Evolutionary conservation across 2,888 invertebrate species (phyloP).

Genomic region (Mesodorylaimus sp.): DNA sequence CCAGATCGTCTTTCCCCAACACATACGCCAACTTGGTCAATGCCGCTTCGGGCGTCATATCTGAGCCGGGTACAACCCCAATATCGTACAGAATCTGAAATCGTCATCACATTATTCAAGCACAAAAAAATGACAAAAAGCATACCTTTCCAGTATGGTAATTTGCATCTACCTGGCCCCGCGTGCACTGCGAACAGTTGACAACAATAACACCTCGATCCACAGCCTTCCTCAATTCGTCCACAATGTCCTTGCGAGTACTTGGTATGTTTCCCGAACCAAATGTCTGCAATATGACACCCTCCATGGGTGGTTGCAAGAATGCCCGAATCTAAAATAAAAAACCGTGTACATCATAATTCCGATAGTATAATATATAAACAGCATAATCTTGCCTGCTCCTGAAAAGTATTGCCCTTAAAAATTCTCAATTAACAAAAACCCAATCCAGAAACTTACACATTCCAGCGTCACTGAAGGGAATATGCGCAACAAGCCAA

Average conservation of each 20-base stretch:
- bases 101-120: not conserved
- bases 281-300: constrained; percentile 74
- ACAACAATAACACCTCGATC: constrained; percentile 55
- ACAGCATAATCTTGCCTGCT: too few species aligned
- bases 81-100: constrained; percentile 42
- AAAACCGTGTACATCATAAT: not conserved
- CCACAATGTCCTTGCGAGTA: constrained; percentile 56
- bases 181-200: constrained; percentile 73
- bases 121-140: constrained; percentile 1
- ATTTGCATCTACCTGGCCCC: constrained; percentile 55
- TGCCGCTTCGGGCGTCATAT: constrained; percentile 86
- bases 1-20: constrained; percentile 48
- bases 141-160: constrained; percentile 63
- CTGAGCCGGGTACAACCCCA: constrained; percentile 59
- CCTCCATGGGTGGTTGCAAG: constrained; percentile 51
- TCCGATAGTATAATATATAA: too few species aligned
- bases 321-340: constrained; percentile 34
- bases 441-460: constrained; percentile 28
- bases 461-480: constrained; percentile 70
- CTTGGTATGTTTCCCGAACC: constrained; percentile 82
- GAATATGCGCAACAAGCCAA: constrained; percentile 66
- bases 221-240: constrained; percentile 50
- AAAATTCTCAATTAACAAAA: too few species aligned
- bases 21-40: constrained; percentile 75
- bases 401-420: too few species aligned